Conservation (phyloP, 1,140 invertebrate species). For the Drosophila jambulina region DNA sequence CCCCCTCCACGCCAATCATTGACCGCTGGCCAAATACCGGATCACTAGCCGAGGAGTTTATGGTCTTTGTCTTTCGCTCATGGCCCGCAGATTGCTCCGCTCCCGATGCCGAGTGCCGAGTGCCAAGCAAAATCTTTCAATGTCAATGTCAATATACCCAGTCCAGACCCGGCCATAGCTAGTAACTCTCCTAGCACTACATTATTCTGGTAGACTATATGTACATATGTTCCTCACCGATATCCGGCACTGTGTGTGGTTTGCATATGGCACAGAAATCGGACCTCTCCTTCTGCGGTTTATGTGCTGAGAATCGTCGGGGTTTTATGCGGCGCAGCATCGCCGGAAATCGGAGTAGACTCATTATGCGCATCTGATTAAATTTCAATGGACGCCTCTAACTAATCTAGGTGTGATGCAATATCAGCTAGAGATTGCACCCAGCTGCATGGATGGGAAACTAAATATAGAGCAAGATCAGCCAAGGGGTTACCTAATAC, state of each 20-base stretch:
- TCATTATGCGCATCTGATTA: conserved; percentile 55
- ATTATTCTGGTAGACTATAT: conserved; percentile 1
- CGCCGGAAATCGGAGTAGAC: conserved; percentile 60
- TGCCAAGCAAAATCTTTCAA: conserved; percentile 72
- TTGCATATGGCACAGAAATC: conserved; percentile 51
- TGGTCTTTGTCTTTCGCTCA: conserved; percentile 39
- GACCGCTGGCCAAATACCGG: conserved; percentile 48
- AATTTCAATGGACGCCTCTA: conserved; percentile 18
- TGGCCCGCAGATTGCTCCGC: conserved; percentile 42
- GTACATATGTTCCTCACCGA: conserved; percentile 15
- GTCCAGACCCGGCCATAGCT: conserved; percentile 29
- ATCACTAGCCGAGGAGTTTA: conserved; percentile 51
- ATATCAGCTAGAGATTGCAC: conserved; percentile 46
- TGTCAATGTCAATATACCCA: conserved; percentile 76
- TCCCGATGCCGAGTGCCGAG: conserved; percentile 14
- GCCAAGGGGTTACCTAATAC: neutral
- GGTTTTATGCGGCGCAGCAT: conserved; percentile 55
- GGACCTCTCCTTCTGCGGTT: conserved; percentile 53
- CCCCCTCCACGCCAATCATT: conserved; percentile 15
- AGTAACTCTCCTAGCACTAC: conserved; percentile 16
- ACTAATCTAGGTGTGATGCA: conserved; percentile 58
- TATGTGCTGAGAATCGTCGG: conserved; percentile 32
- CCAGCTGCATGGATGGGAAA: conserved; percentile 5
- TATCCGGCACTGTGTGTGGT: conserved; percentile 31
- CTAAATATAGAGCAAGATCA: neutral